Evolutionary conservation across 2,113 vertebrate genomes (phyloP).

Genomic region (Taurulus bubalis): DNA sequence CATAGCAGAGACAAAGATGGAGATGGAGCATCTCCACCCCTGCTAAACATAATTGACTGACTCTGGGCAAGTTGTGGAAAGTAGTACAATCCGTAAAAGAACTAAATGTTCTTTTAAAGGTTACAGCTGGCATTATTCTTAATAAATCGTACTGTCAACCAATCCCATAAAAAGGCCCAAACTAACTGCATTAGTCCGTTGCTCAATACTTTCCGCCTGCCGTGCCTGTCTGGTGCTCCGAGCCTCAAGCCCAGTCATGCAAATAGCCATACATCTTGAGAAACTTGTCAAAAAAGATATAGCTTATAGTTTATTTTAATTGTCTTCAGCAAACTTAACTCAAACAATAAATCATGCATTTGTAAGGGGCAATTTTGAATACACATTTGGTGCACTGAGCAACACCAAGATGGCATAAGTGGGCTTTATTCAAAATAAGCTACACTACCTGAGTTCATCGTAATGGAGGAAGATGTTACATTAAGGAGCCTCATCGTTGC

Average conservation of each 20-base stretch:
- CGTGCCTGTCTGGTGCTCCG: neutral
- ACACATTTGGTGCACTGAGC: neutral
- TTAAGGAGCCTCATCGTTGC: no score
- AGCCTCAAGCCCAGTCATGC: neutral
- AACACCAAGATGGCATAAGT: neutral
- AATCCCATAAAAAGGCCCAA: conserved; percentile 15
- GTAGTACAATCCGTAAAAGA: neutral
- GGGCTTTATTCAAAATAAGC: neutral
- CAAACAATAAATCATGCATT: neutral
- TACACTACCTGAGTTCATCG: neutral
- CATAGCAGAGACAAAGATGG: conserved; percentile 1
- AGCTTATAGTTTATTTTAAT: neutral
- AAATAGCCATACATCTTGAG: neutral
- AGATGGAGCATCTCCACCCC: neutral
- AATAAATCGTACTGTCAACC: neutral
- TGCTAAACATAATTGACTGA: neutral
- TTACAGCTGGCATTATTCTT: neutral
- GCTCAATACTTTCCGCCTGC: neutral
- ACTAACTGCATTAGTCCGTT: neutral
- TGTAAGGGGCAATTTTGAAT: neutral
- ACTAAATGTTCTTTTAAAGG: neutral
- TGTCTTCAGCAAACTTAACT: neutral
- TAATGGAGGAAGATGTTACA: no score
- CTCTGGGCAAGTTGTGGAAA: conserved; percentile 4
- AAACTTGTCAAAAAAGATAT: neutral